Base-by-base conservation (phyloP, 2,113 vertebrate genomes). In the Catharus minimus region DNA sequence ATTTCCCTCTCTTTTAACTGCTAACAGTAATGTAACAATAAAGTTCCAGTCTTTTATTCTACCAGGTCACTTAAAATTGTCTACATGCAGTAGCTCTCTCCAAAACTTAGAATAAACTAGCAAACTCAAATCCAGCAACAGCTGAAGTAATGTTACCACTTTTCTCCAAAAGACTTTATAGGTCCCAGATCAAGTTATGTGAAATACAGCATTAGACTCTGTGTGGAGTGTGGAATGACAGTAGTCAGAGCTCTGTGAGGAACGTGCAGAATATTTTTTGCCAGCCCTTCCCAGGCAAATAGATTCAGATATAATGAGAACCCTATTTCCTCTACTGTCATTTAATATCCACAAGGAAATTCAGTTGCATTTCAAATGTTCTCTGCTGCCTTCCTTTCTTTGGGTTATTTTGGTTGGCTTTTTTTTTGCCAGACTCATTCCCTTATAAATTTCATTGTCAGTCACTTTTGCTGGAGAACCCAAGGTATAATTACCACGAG, bases 201-300 rank as follows among this genome's bases (percentile, higher is more conserved):
- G 33, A 89, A 91, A 68, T 15, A 39, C 8, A 44, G 11, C 12
- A 11, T 24, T 24, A 55, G 22, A 47, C 2, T 47, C 62, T 46
- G 30, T 30, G 38, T 36, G 41, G 50, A 85, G 13, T 57, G 33
- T 1, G 5, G 6, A 13, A 18, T 3, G 12, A 53, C 46, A 76
- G 38, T 38, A 81, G 22, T 32, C 38, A 73, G n/a, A 67, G 11
- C 11, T 89, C 46, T 57, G 22, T 8, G 38, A 86, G 6, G 33
- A 62, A 77, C 0, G 0, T 7, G 11, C 15, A 68, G 43, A 82
- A 43, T 0, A n/a, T 55, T 22, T 77, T 86, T 58, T 5, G 0
- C 26, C 18, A 33, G 33, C 9, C 12, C 11, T 73, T 65, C 28
- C 15, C 20, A 10, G 28, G 20, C 58, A 89, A 78, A 72, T 7